These are phyloP conservation scores for Triplophysa siluroides DNA, from an alignment of 2,113 vertebrate species.

Conservation along the genomic window DNA sequence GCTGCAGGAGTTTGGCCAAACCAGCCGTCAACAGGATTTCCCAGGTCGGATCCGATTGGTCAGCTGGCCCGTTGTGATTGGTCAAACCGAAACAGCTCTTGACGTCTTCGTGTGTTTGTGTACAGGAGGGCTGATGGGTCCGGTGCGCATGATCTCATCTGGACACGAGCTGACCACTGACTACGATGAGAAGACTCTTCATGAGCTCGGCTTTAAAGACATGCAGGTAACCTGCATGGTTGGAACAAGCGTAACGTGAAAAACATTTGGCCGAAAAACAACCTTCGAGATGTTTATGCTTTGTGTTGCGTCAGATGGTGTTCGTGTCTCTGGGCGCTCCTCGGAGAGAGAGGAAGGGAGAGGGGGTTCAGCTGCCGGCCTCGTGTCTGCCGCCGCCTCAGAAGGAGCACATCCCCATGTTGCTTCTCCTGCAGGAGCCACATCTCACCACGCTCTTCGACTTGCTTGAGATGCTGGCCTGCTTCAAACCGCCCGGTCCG, in stretches of 20 bases:
- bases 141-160: conserved; percentile 98
- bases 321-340: conserved; percentile 97
- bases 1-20: conserved; percentile 97
- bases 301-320: conserved; percentile 83
- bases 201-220: conserved; percentile 97
- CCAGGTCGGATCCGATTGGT: conserved; percentile 70
- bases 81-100: too few species aligned
- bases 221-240: conserved; percentile 85
- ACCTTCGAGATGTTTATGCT: neutral
- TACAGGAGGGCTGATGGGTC: conserved; percentile 95
- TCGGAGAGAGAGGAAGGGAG: conserved; percentile 92
- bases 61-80: too few species aligned
- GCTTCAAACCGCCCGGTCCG: conserved; percentile 91
- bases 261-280: too few species aligned
- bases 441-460: conserved; percentile 98
- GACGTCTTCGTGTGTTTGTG: neutral
- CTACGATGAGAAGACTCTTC: conserved; percentile 98
- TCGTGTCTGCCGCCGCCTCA: conserved; percentile 96
- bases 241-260: too few species aligned
- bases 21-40: conserved; percentile 91
- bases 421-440: conserved; percentile 95
- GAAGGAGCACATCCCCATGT: conserved; percentile 99
- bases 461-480: conserved; percentile 96
- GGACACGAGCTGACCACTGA: conserved; percentile 97
- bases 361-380: conserved; percentile 96